Evolutionary conservation across 2,113 vertebrate genomes (phyloP), one percentile per base, ranked within the genome.

Genomic region (Ramphastos sulfuratus): DNA sequence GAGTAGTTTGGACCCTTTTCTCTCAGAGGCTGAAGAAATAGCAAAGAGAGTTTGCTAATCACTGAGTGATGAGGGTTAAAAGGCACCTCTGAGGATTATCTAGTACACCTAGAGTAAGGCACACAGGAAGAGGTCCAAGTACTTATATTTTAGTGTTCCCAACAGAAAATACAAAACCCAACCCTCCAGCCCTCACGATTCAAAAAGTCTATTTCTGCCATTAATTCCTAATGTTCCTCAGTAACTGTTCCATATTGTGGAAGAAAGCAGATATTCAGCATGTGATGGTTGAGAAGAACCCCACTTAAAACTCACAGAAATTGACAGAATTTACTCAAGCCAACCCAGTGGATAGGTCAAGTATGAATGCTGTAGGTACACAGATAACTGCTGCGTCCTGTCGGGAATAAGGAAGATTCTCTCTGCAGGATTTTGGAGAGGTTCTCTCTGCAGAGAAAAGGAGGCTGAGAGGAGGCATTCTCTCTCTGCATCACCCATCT

Each of bases 1-100:
- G 55, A 70, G 55, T 61, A 91, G 84, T 88, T 71, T 90, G 30
- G 65, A 93, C 79, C 8, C 30, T 77, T 93, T 86, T 82, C 65
- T 92, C 82, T 78, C 48, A 33, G 58, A 73, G 33, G 58, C 66
- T 85, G 89, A 64, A 71, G 28, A 52, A 95, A 85, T 1, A 9
- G 73, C 16, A 92, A 46, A 46, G 63, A 65, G 21, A 39, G 87
- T 25, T 33, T 85, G 48, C 12, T 63, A 67, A 55, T 25, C 50
- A 52, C 50, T 52, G 50, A 25, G 21, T 25, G 23, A 12, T 25
- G 50, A 52, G 23, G 50, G 50, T 52, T 52, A 52, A 23, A 52
- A 52, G 50, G 50, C 23, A 52, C 50, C 23, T 52, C 23, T 52
- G 50, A 52, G 50, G 50, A 52, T 52, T 23, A 52, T 24, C 50